Base-by-base conservation (phyloP, 2,888 invertebrate genomes). In the Campaea margaritaria region DNA sequence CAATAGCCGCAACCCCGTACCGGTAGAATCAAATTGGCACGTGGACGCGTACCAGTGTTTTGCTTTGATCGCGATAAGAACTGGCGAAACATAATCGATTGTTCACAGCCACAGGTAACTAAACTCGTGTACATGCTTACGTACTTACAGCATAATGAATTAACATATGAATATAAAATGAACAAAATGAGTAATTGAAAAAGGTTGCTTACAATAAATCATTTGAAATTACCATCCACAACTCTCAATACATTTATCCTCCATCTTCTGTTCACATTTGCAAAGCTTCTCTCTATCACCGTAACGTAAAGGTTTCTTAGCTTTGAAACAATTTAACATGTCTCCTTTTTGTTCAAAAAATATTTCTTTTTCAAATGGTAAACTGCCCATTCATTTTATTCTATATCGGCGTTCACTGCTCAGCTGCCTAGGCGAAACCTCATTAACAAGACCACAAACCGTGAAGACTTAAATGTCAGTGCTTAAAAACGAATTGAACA, bases 81-180 rank as follows among this genome's bases (percentile, higher is more conserved):
- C 70, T 75, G 64, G 69, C 73, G 71, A 75, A 82, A 78, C 78
- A 78, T 83, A 82, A 82, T 82, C 77, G 79, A 85, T 86, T 86
- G 76, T 80, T 75, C 73, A 75, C 78, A 69, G 70, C 75, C 73
- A 75, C 78, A 69, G 70, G 64, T 71, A 52, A 44, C 46, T 45
- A 49, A 57, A 72, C 55, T 60, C 50, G 60, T 44, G 36, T 28
- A 28, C 14, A 13, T 9, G n/a, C 38, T n/a, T n/a, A 10, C 4
- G 5, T 53, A 27, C 28, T 43, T 38, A 5, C 43, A 16, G 34
- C 38, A 34, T 44, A 43, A 49, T 44, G 44, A 27, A n/a, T n/a
- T 46, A 45, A 12, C 11, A 45, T 15, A 46, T 28, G 31, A 41
- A 34, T 45, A 7, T 42, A 34, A 54, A 21, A 14, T 11, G 39